Conservation (phyloP, 2,888 invertebrate species). For the Callimorpha dominula region DNA sequence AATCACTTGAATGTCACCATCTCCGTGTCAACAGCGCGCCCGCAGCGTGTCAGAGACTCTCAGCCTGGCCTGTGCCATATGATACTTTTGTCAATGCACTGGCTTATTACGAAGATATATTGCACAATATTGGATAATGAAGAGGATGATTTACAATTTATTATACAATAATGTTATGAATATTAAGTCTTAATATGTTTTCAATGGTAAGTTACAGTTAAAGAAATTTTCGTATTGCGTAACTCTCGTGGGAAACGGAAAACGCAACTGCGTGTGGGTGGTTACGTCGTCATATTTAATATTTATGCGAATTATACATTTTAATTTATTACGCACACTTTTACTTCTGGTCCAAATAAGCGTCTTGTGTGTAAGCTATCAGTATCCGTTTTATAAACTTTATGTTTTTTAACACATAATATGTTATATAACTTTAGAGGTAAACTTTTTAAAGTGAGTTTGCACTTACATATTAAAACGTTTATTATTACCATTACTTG, state of each 20-base stretch:
- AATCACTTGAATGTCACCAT: too few species aligned
- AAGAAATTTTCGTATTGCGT: conserved; percentile 4
- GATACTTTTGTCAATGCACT: too few species aligned
- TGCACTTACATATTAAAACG: too few species aligned
- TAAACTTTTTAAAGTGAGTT: too few species aligned
- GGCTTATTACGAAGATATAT: too few species aligned
- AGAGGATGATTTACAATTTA: neutral
- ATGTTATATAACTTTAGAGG: too few species aligned
- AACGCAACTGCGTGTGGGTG: neutral
- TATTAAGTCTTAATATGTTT: neutral
- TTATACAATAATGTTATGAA: neutral
- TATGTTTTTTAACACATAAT: neutral
- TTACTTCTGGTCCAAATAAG: neutral
- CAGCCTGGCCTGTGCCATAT: too few species aligned
- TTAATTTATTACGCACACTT: conserved; percentile 6
- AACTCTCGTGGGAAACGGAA: conserved; percentile 2
- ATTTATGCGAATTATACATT: neutral
- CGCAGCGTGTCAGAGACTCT: too few species aligned
- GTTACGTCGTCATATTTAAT: neutral
- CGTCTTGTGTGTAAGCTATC: neutral
- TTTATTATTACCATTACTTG: neutral
- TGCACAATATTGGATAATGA: neutral
- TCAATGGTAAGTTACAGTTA: neutral
- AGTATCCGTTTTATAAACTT: neutral
- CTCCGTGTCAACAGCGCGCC: too few species aligned